Percentiles rank a stretch among this genome's conserved stretches.
phyloP scores from a whole-genome alignment of 2,797 vertebrate species.

The Halcyon smyrnensis region DNA sequence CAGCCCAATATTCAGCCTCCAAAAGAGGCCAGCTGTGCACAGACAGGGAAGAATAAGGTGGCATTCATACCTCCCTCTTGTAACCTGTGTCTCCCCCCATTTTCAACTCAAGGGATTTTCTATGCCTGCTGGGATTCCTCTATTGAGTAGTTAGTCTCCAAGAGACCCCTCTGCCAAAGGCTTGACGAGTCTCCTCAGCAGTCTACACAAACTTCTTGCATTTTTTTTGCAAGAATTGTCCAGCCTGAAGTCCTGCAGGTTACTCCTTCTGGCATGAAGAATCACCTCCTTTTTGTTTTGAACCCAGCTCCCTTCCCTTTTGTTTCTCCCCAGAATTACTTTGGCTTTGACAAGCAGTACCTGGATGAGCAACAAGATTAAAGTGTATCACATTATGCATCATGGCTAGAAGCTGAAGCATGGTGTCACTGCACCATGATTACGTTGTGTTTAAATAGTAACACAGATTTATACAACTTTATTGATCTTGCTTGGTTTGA shows the following conservation, averaged over 20 bases:
- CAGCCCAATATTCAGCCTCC: neutral
- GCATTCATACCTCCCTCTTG: neutral
- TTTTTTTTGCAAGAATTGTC: too few relatives aligned
- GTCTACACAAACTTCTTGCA: neutral
- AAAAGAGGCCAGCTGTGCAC: neutral
- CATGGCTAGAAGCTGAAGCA: neutral
- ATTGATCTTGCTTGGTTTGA: neutral
- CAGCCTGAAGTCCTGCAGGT: too few relatives aligned
- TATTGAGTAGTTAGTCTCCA: neutral
- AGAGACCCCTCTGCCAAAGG: neutral
- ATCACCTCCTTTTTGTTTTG: too few relatives aligned
- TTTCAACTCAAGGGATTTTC: neutral
- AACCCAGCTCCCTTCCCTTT: too few relatives aligned
- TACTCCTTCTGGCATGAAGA: too few relatives aligned
- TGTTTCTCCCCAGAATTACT: too few relatives aligned
- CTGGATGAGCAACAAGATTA: too few relatives aligned
- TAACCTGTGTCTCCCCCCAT: neutral
- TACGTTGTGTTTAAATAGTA: neutral
- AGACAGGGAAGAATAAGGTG: neutral
- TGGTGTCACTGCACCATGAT: neutral
- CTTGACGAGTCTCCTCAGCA: neutral
- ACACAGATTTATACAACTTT: neutral
- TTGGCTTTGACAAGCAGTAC: too few relatives aligned
- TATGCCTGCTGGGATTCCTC: neutral
- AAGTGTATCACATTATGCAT: too few relatives aligned